These are phyloP conservation scores for Dysmachus trigonus DNA, from an alignment of 2,888 invertebrate species.

Conservation along the genomic window DNA sequence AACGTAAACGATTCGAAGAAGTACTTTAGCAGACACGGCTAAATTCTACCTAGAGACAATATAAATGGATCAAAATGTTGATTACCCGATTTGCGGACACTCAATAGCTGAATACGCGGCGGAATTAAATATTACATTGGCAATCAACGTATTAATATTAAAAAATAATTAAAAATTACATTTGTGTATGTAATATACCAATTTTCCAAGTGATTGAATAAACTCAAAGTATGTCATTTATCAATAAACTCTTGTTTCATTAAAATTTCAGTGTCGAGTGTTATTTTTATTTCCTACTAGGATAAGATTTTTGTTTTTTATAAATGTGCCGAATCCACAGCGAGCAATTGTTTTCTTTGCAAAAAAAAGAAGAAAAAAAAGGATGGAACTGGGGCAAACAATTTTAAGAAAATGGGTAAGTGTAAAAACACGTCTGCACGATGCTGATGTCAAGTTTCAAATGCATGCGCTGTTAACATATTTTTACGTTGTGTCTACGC, in stretches of 20 bases:
- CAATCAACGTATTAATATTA: not conserved
- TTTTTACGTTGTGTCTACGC: too few relatives aligned
- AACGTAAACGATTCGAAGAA: slow-evolving; percentile 85
- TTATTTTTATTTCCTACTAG: too few relatives aligned
- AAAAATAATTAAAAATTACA: not conserved
- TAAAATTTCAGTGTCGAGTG: not conserved
- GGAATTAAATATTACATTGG: too few relatives aligned
- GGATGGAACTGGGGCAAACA: too few relatives aligned
- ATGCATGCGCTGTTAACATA: too few relatives aligned
- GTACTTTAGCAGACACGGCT: slow-evolving; percentile 77
- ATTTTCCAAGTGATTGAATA: not conserved
- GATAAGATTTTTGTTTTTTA: too few relatives aligned
- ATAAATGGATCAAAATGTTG: not conserved
- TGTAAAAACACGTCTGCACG: too few relatives aligned
- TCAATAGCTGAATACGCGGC: not conserved
- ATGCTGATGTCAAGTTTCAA: too few relatives aligned
- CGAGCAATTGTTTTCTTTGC: too few relatives aligned
- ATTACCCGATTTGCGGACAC: not conserved
- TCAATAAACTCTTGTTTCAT: not conserved
- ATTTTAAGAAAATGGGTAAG: too few relatives aligned
- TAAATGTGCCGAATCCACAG: too few relatives aligned
- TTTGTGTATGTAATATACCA: not conserved
- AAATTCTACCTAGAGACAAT: not conserved
- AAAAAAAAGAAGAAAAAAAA: too few relatives aligned
- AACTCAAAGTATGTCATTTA: not conserved